Conservation (phyloP, 2,113 vertebrate species). For the Phaethornis superciliosus region DNA sequence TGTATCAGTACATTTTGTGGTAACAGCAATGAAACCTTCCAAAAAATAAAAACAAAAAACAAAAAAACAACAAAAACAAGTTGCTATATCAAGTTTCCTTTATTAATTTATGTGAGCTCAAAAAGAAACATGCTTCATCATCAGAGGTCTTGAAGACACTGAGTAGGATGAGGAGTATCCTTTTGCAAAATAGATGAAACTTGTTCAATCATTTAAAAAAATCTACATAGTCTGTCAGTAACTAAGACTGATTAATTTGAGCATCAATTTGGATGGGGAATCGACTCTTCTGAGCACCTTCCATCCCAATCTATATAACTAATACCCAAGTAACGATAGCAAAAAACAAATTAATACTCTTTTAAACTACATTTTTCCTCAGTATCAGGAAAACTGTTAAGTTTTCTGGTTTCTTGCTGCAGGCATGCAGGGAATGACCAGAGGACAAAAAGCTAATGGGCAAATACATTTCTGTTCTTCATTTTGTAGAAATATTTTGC, state of each 20-base stretch:
- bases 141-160: neutral
- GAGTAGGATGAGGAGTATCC: neutral
- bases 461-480: neutral
- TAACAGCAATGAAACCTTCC: neutral
- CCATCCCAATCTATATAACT: neutral
- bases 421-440: neutral
- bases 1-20: neutral
- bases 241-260: neutral
- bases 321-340: neutral
- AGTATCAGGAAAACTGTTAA: neutral
- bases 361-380: neutral
- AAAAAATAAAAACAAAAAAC: too few species aligned
- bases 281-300: neutral
- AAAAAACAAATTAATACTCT: neutral
- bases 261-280: neutral
- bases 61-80: slow-evolving; percentile 5
- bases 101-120: neutral
- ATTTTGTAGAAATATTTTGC: neutral
- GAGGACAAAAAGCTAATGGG: neutral
- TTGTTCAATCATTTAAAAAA: neutral
- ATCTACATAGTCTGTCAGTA: neutral
- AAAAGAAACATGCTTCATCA: neutral
- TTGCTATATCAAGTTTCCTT: neutral
- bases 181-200: neutral
- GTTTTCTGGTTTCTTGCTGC: neutral